Conservation (phyloP, 2,888 invertebrate genomes). For the Hirtodrosophila histrioides region DNA sequence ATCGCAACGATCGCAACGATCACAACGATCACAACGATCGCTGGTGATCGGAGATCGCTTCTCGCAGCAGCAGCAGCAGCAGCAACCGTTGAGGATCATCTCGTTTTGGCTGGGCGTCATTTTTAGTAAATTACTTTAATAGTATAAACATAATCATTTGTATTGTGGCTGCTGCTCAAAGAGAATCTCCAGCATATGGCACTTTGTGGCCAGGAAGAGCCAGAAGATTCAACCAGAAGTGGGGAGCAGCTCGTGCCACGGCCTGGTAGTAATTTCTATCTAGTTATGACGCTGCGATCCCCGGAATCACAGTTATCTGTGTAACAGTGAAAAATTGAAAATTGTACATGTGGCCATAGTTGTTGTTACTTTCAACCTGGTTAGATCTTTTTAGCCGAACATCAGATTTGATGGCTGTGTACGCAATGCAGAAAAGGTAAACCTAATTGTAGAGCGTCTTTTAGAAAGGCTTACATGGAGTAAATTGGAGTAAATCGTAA, state of each 20-base stretch:
- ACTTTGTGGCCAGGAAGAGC: slow-evolving; percentile 33
- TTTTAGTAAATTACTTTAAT: slow-evolving; percentile 83
- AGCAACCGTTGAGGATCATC: slow-evolving; percentile 56
- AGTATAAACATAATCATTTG: slow-evolving; percentile 83
- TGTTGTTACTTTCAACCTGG: slow-evolving; percentile 15
- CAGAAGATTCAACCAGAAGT: slow-evolving; percentile 1
- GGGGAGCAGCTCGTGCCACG: slow-evolving; percentile 55
- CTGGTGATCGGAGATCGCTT: slow-evolving; percentile 30
- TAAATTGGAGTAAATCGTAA: slow-evolving; percentile 29
- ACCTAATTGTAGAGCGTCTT: slow-evolving; percentile 34
- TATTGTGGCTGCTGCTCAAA: slow-evolving; percentile 67
- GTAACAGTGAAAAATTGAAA: slow-evolving; percentile 79
- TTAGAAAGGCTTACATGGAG: slow-evolving; percentile 45
- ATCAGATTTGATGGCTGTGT: slow-evolving; percentile 27
- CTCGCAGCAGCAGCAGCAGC: slow-evolving; percentile 19
- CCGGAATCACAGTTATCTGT: slow-evolving; percentile 72
- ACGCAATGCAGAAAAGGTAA: slow-evolving; percentile 41
- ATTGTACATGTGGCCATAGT: slow-evolving; percentile 63
- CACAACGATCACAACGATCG: slow-evolving; percentile 17
- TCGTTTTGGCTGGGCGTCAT: slow-evolving; percentile 73
- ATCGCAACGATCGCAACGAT: slow-evolving; percentile 28
- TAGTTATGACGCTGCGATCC: slow-evolving; percentile 66
- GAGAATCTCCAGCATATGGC: slow-evolving; percentile 47
- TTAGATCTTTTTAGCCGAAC: slow-evolving; percentile 20
- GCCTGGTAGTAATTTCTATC: slow-evolving; percentile 67